Percentiles rank a stretch among this genome's conserved stretches.
phyloP scores from a whole-genome alignment of 2,113 vertebrate genomes.

The Genyomyrus donnyi region DNA sequence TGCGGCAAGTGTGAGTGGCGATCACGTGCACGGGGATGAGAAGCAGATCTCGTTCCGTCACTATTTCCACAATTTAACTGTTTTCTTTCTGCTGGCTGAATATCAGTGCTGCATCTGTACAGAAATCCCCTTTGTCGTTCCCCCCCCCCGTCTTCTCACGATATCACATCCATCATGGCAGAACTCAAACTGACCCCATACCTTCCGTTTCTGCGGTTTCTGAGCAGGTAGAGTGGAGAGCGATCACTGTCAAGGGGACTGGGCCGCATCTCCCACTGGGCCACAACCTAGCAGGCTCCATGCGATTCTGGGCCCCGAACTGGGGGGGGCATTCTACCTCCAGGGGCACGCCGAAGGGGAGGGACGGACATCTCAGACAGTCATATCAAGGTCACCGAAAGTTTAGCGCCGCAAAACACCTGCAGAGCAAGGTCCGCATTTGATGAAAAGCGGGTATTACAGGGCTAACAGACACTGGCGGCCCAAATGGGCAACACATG shows the following conservation, averaged over 20 bases:
- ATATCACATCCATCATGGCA: neutral
- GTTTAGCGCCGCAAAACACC: neutral
- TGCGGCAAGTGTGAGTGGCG: neutral
- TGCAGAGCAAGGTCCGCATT: neutral
- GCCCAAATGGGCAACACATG: neutral
- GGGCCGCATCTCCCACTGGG: neutral
- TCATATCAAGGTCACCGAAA: neutral
- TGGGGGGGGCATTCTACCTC: neutral
- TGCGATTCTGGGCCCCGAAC: neutral
- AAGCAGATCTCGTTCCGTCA: constrained; percentile 4
- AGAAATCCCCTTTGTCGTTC: neutral
- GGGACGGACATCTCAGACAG: neutral
- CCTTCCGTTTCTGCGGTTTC: neutral
- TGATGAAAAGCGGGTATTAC: neutral
- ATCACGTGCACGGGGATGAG: neutral
- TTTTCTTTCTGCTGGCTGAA: constrained; percentile 7
- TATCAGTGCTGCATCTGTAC: neutral
- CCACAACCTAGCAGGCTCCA: neutral
- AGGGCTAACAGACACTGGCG: neutral
- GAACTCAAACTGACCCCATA: neutral
- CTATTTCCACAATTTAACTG: neutral
- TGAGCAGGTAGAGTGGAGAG: neutral
- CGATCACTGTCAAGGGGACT: neutral
- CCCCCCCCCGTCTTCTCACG: neutral
- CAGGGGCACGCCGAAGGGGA: neutral